These are phyloP conservation scores for Baronia brevicornis DNA, from an alignment of 2,888 invertebrate species.

Conservation along the genomic window DNA sequence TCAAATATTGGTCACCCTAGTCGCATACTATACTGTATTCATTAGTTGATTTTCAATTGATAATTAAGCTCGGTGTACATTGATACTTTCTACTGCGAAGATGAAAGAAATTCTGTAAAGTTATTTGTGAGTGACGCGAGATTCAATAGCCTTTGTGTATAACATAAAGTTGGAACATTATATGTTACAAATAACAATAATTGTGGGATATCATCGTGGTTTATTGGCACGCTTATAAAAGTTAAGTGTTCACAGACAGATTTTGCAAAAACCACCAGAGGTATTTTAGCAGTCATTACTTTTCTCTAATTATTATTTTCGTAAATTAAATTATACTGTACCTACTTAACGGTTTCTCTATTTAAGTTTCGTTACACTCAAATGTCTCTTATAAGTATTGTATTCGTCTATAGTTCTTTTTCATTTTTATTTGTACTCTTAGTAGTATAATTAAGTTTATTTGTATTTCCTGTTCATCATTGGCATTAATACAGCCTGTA, in stretches of 20 bases:
- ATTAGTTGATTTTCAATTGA: conserved; percentile 67
- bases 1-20: conserved; percentile 21
- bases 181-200: conserved; percentile 4
- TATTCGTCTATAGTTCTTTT: no score
- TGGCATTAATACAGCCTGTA: no score
- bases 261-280: background rate
- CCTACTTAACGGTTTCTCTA: no score
- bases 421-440: no score
- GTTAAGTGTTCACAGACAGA: background rate
- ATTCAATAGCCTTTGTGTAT: conserved; percentile 7
- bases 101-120: conserved; percentile 40
- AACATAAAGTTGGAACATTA: conserved; percentile 2
- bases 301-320: no score
- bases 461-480: no score
- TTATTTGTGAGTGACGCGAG: conserved; percentile 3
- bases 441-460: no score
- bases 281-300: no score
- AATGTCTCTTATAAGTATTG: no score
- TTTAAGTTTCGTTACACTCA: no score
- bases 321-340: no score
- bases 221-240: conserved; percentile 1
- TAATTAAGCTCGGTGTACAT: conserved; percentile 65
- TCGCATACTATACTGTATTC: conserved; percentile 37
- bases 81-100: conserved; percentile 44
- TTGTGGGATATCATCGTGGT: conserved; percentile 8